Evolutionary conservation across 2,888 invertebrate genomes (phyloP).

Genomic region (Eupithecia exiguata): DNA sequence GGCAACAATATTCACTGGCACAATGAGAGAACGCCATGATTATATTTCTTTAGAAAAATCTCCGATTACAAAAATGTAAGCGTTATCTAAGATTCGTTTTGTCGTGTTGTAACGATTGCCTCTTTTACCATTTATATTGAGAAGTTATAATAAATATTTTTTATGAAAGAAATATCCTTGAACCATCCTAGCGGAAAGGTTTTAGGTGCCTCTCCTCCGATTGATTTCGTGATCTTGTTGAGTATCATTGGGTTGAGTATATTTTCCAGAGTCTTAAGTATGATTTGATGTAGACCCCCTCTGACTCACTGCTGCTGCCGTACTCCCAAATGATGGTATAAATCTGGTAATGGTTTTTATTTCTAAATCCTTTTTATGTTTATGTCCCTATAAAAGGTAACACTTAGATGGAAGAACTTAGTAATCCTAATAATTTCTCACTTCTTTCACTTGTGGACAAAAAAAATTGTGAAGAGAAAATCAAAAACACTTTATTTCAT

Average conservation of each 20-base stretch:
- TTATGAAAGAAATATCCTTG: conserved; percentile 49
- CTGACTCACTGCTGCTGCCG: conserved; percentile 12
- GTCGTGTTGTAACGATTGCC: conserved; percentile 29
- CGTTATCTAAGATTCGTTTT: not conserved
- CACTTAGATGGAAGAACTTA: not conserved
- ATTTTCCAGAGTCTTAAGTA: conserved; percentile 28
- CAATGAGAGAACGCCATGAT: not conserved
- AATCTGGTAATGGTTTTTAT: conserved; percentile 11
- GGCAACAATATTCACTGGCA: not conserved
- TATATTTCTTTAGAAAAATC: not conserved
- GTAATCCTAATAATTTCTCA: not conserved
- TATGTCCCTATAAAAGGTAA: conserved; percentile 1
- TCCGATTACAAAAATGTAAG: conserved; percentile 6
- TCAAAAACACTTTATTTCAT: too few relatives aligned
- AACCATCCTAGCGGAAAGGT: conserved; percentile 44
- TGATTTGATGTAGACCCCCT: conserved; percentile 30
- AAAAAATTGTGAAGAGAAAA: too few relatives aligned
- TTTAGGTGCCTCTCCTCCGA: conserved; percentile 44
- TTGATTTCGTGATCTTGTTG: conserved; percentile 44
- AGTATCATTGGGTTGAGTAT: conserved; percentile 25
- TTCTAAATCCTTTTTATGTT: conserved; percentile 9
- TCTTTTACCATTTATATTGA: conserved; percentile 46
- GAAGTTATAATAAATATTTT: conserved; percentile 48
- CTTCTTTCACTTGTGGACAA: not conserved
- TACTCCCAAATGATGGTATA: conserved; percentile 4